Evolutionary conservation across 2,113 vertebrate species (phyloP), one percentile per base, ranked within the genome.

Genomic region (Hippolais icterina): DNA sequence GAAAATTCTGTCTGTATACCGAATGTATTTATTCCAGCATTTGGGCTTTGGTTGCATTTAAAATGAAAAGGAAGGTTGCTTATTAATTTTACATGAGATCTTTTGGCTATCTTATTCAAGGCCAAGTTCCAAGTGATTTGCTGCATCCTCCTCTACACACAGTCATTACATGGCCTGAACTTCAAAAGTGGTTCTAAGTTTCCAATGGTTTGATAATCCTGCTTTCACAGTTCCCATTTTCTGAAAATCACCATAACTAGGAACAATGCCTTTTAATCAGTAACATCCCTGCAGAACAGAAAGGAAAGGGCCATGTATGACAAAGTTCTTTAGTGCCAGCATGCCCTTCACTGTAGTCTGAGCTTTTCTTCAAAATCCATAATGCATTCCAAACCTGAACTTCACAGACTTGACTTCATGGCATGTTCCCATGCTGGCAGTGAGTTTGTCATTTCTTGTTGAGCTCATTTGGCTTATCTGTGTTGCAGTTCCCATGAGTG

Each of bases 11-110:
- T 83, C 65, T 88, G 56, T 90, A 66, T 63, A 90, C 47, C 1
- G n/a, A 95, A 93, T 83, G 70, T 74, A 77, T 92, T 92, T 90
- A 89, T 78, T 95, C 71, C 88, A 70, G 78, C 49, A 33, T 82
- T 94, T 94, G 64, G 63, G 65, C 93, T 97, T 95, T 87, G 44
- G 61, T 84, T 93, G 68, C 80, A 52, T 82, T 88, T 90, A 91
- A 90, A 96, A 96, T 96, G 29, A 85, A 91, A 72, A 71, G 69
- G 90, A 87, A 89, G 71, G 39, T 57, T 87, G 65, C 84, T 80
- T 91, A 94, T 86, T 96, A 79, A 87, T 77, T 86, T 96, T 86
- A 27, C 83, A 95, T 90, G 88, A 95, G 79, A 11, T 83, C 88
- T 94, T 88, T 64, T 86, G 82, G 92, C 68, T 83, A 29, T 80